These are phyloP conservation scores for Aythya fuligula DNA, from an alignment of 2,797 vertebrate species.

Conservation along the genomic window DNA sequence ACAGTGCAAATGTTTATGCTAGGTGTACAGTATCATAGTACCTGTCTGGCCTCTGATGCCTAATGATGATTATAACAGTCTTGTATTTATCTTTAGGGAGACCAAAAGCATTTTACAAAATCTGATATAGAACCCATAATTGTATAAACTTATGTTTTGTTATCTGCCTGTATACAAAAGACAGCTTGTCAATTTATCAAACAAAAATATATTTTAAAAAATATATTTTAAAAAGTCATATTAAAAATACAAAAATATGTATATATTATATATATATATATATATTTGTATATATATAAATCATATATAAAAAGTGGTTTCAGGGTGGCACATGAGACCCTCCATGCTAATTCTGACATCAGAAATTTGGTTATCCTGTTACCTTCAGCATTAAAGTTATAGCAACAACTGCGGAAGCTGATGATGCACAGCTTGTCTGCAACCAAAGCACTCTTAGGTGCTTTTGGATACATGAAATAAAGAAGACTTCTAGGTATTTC, in stretches of 20 bases:
- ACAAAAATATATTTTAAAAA: neutral
- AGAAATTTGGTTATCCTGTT: neutral
- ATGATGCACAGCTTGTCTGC: neutral
- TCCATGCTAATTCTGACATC: neutral
- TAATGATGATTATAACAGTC: fast-evolving
- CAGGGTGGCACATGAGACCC: neutral
- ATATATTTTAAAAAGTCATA: neutral
- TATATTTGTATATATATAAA: neutral
- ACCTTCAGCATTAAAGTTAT: neutral
- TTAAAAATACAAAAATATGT: too few relatives aligned
- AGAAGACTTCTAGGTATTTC: neutral
- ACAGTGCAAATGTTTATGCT: neutral
- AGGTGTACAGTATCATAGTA: neutral
- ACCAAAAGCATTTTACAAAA: neutral
- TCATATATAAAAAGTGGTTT: neutral
- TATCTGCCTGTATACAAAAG: neutral
- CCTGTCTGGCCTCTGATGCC: neutral
- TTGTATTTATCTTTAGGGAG: neutral
- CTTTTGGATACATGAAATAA: neutral
- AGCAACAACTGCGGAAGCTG: neutral
- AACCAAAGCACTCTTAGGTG: neutral
- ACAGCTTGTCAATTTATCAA: neutral
- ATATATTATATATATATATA: too few relatives aligned
- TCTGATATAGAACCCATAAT: neutral
- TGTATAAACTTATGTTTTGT: neutral